A percentile compares a stretch with the other conserved stretches of the same genome.
Evolutionary conservation across 1,140 invertebrate genomes (phyloP).

Genomic region (Polyergus mexicanus): DNA sequence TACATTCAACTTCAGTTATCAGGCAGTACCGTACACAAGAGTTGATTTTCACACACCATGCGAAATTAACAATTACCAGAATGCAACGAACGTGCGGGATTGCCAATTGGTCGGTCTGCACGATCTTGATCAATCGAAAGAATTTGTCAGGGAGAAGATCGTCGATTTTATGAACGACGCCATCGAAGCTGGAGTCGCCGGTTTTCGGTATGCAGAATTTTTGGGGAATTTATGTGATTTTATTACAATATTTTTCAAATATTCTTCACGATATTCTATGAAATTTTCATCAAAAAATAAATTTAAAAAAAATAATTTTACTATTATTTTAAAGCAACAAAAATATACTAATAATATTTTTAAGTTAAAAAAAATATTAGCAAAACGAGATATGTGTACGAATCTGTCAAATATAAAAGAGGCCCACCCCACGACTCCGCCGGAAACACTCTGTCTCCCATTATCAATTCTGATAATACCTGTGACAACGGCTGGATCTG

Average conservation of each 20-base stretch:
- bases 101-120: constrained; percentile 91
- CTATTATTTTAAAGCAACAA: too few relatives aligned
- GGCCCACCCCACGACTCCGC: constrained; percentile 83
- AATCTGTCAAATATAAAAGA: constrained; percentile 11
- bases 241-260: background rate
- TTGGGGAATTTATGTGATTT: background rate
- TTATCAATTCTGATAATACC: constrained; percentile 88
- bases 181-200: constrained; percentile 93
- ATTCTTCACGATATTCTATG: background rate
- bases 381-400: background rate
- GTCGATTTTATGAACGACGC: constrained; percentile 91
- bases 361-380: background rate
- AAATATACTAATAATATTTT: background rate
- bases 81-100: constrained; percentile 88
- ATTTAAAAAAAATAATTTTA: background rate
- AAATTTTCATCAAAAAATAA: background rate
- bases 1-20: constrained; percentile 81
- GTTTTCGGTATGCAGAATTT: constrained; percentile 88
- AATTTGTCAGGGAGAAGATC: constrained; percentile 90
- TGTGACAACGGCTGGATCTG: constrained; percentile 95
- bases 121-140: constrained; percentile 89
- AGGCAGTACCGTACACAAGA: constrained; percentile 79
- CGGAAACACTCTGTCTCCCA: constrained; percentile 89
- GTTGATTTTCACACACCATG: constrained; percentile 88
- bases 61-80: constrained; percentile 84